Evolutionary conservation across 2,797 vertebrate species (phyloP).

Genomic region (Mus caroli): DNA sequence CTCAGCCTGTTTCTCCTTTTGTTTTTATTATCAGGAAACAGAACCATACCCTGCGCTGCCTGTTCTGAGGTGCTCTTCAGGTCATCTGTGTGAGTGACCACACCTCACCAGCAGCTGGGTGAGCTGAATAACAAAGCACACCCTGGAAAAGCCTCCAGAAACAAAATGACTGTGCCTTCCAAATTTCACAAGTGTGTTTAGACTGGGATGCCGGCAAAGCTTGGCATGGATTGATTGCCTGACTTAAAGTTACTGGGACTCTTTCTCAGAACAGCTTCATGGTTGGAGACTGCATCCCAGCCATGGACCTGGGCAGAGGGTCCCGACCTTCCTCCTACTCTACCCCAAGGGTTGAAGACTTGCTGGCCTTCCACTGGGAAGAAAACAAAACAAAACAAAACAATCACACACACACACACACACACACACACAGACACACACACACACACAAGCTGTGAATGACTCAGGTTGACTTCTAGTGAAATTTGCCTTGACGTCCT

Average conservation of each 20-base stretch:
- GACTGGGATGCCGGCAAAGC: accelerated
- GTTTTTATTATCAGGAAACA: neutral
- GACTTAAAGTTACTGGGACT: neutral
- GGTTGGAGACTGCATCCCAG: accelerated
- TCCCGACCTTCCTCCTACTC: neutral
- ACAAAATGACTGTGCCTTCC: neutral
- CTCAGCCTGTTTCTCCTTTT: neutral
- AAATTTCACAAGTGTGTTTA: neutral
- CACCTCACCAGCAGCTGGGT: neutral
- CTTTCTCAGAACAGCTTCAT: neutral
- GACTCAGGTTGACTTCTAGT: neutral
- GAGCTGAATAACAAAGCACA: accelerated
- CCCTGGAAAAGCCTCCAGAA: neutral
- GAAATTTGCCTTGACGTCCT: slow-evolving; percentile 10
- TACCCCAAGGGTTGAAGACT: neutral
- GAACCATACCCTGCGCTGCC: accelerated
- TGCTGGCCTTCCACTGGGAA: neutral
- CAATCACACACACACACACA: too few species aligned
- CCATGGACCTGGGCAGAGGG: neutral
- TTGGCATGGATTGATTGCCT: accelerated
- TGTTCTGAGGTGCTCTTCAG: neutral
- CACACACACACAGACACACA: too few species aligned
- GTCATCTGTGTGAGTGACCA: neutral
- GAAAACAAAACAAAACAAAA: neutral
- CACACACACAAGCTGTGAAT: neutral